Evolutionary conservation across 2,113 vertebrate species (phyloP).

Genomic region (Nibea albiflora): DNA sequence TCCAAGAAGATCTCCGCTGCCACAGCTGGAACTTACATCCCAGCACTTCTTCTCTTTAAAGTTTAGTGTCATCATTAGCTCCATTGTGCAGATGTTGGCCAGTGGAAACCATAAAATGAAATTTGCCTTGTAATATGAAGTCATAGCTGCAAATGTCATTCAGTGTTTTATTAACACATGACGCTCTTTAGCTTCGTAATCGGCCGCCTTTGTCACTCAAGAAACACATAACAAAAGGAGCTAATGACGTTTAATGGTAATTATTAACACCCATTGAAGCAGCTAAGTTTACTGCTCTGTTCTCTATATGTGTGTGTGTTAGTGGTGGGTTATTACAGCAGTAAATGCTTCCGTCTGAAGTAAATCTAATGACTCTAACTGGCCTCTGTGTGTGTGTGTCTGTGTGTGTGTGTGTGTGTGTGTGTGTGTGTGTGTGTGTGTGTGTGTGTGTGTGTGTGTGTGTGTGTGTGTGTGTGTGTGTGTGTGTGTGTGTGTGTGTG

Average conservation of each 20-base stretch:
- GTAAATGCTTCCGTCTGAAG: not conserved
- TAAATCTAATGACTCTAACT: slow-evolving; percentile 1
- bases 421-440: too few species aligned
- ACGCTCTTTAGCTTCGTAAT: not conserved
- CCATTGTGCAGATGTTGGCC: not conserved
- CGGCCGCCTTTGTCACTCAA: not conserved
- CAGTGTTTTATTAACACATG: not conserved
- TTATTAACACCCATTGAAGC: not conserved
- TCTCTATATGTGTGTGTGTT: not conserved
- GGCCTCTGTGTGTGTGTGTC: too few species aligned
- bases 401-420: too few species aligned
- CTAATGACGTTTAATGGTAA: not conserved
- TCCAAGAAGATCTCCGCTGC: not conserved
- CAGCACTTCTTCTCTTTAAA: not conserved
- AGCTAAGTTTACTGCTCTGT: not conserved
- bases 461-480: too few species aligned
- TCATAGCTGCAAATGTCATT: slow-evolving; percentile 4
- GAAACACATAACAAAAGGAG: not conserved
- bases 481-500: too few species aligned
- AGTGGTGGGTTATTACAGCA: not conserved
- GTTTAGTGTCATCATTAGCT: not conserved
- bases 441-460: too few species aligned
- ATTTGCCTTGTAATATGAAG: slow-evolving; percentile 9
- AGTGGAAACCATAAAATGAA: slow-evolving; percentile 17
- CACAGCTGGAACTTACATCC: not conserved